These are phyloP conservation scores for Alca torda DNA, from an alignment of 2,797 vertebrate genomes.

Conservation along the genomic window DNA sequence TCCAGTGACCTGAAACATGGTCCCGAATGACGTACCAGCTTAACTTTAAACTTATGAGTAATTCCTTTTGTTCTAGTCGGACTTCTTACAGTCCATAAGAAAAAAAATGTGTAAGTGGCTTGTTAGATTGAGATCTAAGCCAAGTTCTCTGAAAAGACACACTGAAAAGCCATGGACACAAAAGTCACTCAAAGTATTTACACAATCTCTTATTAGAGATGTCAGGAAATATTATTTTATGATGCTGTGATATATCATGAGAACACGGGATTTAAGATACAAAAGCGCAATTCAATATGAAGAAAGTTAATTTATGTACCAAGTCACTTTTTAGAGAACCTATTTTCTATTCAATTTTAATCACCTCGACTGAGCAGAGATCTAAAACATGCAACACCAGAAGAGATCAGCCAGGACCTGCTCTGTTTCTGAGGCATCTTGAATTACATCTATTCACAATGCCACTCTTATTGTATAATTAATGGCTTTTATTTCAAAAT, in stretches of 20 bases:
- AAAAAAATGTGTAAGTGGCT: background rate
- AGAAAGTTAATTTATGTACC: background rate
- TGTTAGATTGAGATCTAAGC: background rate
- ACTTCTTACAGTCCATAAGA: background rate
- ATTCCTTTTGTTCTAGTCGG: background rate
- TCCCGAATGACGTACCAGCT: background rate
- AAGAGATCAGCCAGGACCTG: background rate
- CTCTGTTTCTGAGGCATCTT: background rate
- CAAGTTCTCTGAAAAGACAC: conserved; percentile 20
- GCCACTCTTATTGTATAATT: background rate
- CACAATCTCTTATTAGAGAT: background rate
- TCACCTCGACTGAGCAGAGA: background rate
- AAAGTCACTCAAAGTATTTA: background rate
- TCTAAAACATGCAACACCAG: background rate
- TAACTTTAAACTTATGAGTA: conserved; percentile 15
- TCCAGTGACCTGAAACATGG: conserved; percentile 20
- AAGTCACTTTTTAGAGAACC: background rate
- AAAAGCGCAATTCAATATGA: background rate
- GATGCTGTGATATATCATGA: background rate
- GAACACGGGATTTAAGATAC: background rate
- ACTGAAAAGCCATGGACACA: background rate
- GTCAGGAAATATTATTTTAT: background rate
- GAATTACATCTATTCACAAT: background rate
- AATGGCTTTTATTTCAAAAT: background rate
- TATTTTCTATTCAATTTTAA: background rate